Evolutionary conservation across 2,113 vertebrate genomes (phyloP), one percentile per base, ranked within the genome.

Genomic region (Festucalex cinctus): DNA sequence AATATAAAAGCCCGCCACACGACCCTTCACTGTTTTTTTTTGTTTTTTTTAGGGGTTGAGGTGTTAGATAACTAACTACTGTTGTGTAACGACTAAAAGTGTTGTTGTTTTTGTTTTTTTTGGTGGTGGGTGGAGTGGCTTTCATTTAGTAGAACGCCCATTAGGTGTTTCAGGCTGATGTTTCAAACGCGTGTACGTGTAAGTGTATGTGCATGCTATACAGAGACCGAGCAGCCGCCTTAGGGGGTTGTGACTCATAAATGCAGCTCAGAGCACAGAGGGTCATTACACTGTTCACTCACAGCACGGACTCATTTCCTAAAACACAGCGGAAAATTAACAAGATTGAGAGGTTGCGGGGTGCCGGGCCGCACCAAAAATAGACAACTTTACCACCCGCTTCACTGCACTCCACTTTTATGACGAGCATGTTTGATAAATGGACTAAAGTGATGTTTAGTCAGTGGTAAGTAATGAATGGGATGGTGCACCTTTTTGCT

Each of bases 321-420:
- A 86, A 90, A 90, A 89, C 86, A 87, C 85, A 81, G 79, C 79
- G 73, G 85, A 81, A 85, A 88, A 86, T 86, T 86, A 85, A 86
- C 75, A 73, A 60, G 75, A 81, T 82, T 76, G 73, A 79, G 70
- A 62, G 39, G 62, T 32, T 63, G 20, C 54, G 62, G 57, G 36
- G 14, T 26, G 57, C 24, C 43, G 37, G 62, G 9, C 22, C n/a
- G 59, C 2, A 0, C 81, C 89, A 87, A 83, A 89, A 87, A 90
- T 88, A 89, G 87, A 80, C 80, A 63, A 46, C 65, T 67, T 70
- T 75, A 74, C 73, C 78, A 66, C 61, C 43, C 53, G 54, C 74
- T 39, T 49, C 74, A 75, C 64, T 75, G 65, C 71, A 69, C 51
- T 71, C 71, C 1, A 28, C 72, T 67, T 60, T 73, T 69, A 76